Conservation (phyloP, 2,888 invertebrate genomes). For the Tethea ocularis region DNA sequence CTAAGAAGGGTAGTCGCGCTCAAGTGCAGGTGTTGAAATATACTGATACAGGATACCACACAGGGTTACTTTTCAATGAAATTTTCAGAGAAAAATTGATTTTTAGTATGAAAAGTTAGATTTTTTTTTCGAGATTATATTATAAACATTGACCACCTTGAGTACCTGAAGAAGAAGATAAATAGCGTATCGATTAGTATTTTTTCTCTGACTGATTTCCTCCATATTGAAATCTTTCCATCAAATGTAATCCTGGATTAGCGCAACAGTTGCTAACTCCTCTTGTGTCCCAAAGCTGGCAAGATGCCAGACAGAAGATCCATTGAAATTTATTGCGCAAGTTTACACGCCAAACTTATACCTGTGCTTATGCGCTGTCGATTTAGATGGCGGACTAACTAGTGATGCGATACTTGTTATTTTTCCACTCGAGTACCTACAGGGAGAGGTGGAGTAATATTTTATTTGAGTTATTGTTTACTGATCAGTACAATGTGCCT, state of each 20-base stretch:
- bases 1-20: too few relatives aligned
- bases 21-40: too few relatives aligned
- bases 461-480: conserved; percentile 1
- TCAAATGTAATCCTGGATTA: conserved; percentile 28
- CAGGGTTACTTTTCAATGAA: too few relatives aligned
- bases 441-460: not conserved
- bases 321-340: conserved; percentile 27
- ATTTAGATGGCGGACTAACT: conserved; percentile 23
- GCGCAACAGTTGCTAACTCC: conserved; percentile 21
- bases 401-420: not conserved
- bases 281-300: conserved; percentile 24
- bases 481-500: not conserved
- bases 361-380: conserved; percentile 16
- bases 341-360: conserved; percentile 20
- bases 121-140: too few relatives aligned
- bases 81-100: too few relatives aligned
- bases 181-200: too few relatives aligned
- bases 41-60: too few relatives aligned
- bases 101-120: too few relatives aligned
- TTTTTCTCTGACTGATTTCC: conserved; percentile 18
- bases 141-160: too few relatives aligned
- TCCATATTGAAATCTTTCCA: conserved; percentile 21
- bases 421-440: not conserved
- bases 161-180: too few relatives aligned
- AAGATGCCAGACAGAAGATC: conserved; percentile 17